Base-by-base conservation (phyloP, 2,797 vertebrate species). In the Brotula barbata region DNA sequence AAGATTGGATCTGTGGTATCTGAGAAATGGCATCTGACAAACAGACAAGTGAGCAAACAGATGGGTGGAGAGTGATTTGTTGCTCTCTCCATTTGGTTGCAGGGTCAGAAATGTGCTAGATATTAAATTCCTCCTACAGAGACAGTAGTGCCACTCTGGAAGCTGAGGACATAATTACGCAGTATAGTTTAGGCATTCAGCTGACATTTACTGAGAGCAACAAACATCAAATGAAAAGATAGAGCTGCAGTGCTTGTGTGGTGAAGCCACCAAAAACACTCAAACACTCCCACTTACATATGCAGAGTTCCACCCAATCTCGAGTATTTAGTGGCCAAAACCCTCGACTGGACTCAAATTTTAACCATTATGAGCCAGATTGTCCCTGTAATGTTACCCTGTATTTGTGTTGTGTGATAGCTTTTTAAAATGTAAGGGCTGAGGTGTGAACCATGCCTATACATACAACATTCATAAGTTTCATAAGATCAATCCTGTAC, bases 401-500 rank as follows among this genome's bases (percentile, higher is more conserved):
- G n/a, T n/a, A n/a, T n/a, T n/a, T n/a, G n/a, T n/a, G n/a, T n/a
- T n/a, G n/a, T n/a, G n/a, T n/a, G n/a, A n/a, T n/a, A n/a, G n/a
- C n/a, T n/a, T n/a, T n/a, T n/a, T n/a, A n/a, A n/a, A n/a, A n/a
- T n/a, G n/a, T n/a, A n/a, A n/a, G n/a, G n/a, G n/a, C n/a, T n/a
- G n/a, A n/a, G n/a, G n/a, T n/a, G n/a, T n/a, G n/a, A n/a, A n/a
- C n/a, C n/a, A n/a, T n/a, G n/a, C n/a, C n/a, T n/a, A n/a, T n/a
- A 28, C 25, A 28, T 28, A 28, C 25, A 28, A 28, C n/a, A n/a
- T n/a, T n/a, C n/a, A n/a, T n/a, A n/a, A 34, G 14, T 46, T 7
- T 19, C 7, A 16, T 10, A 7, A 51, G 36, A 22, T 10, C n/a
- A 6, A 15, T 33, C 21, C 4, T 8, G 36, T 90, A 98, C 96